Percentiles rank a stretch among this genome's conserved stretches.
Conservation (phyloP, 2,113 vertebrate species). For the Thamnophis sirtalis region DNA sequence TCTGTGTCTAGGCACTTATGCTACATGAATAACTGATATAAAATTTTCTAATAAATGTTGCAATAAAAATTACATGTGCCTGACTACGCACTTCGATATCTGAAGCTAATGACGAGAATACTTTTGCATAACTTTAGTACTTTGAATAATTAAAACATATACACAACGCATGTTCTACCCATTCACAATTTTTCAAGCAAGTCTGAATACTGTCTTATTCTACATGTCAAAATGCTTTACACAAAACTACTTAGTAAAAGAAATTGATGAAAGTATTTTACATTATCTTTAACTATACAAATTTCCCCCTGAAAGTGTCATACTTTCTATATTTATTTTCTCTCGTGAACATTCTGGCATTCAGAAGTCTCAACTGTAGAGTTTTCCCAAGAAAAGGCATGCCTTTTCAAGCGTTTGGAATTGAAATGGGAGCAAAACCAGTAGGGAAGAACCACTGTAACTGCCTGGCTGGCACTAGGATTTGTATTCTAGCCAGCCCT, state of each 20-base stretch:
- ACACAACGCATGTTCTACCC: constrained; percentile 19
- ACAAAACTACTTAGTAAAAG: constrained; percentile 5
- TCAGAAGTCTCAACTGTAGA: background rate
- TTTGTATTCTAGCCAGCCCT: background rate
- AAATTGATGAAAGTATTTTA: background rate
- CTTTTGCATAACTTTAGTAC: constrained; percentile 58
- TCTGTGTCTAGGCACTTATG: background rate
- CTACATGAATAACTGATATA: constrained; percentile 44
- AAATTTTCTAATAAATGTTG: constrained; percentile 1
- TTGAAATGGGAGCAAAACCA: background rate
- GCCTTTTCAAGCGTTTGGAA: background rate
- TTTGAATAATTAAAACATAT: constrained; percentile 37
- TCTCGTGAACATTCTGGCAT: background rate
- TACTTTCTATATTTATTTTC: background rate
- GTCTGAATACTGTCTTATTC: constrained; percentile 12
- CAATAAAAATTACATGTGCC: constrained; percentile 58
- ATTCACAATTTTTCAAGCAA: constrained; percentile 26
- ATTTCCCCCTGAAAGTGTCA: background rate
- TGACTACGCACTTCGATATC: constrained; percentile 58
- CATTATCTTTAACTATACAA: constrained; percentile 14
- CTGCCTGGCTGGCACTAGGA: background rate
- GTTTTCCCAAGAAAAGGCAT: background rate
- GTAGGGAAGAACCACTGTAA: background rate
- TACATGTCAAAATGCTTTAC: background rate
- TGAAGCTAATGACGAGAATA: constrained; percentile 56